phyloP scores from a whole-genome alignment of 37 sponge, comb jelly and placozoan species.

The Ephydatia muelleri region DNA sequence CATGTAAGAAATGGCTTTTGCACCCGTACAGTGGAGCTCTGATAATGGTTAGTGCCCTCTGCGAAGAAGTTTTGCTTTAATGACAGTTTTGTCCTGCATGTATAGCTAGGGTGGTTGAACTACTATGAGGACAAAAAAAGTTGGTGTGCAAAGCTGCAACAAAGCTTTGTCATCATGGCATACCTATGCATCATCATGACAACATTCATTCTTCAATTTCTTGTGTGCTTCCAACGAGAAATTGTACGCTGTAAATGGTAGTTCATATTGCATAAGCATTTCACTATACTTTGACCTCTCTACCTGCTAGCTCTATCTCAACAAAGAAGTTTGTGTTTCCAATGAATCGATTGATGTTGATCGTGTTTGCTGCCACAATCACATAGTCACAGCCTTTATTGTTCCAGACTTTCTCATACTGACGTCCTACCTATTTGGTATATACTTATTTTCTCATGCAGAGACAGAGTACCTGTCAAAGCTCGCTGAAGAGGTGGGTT shows the following conservation, averaged over 20 bases:
- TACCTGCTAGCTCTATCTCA: neutral
- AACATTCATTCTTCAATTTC: neutral
- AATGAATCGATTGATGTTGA: neutral
- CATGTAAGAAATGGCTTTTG: neutral
- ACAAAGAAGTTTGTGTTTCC: neutral
- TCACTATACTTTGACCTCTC: neutral
- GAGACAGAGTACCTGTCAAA: constrained; percentile 77
- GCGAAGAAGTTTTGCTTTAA: neutral
- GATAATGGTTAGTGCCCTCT: neutral
- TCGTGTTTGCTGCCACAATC: constrained; percentile 19
- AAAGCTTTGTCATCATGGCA: neutral
- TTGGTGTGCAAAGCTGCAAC: neutral
- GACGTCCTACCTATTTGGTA: constrained; percentile 59
- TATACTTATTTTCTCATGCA: constrained; percentile 72
- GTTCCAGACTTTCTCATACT: constrained; percentile 72
- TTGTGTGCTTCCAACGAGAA: neutral
- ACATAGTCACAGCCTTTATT: constrained; percentile 60
- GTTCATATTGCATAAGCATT: neutral
- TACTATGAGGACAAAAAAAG: neutral
- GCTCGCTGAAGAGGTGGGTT: constrained; percentile 75
- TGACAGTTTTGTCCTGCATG: neutral
- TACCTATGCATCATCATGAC: neutral
- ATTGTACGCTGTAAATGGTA: neutral
- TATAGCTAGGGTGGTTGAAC: neutral
- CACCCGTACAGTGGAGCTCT: neutral